Percentiles rank a stretch among this genome's conserved stretches.
These are phyloP conservation scores for Choreutis nemorana DNA, from an alignment of 2,888 invertebrate genomes.

Conservation along the genomic window DNA sequence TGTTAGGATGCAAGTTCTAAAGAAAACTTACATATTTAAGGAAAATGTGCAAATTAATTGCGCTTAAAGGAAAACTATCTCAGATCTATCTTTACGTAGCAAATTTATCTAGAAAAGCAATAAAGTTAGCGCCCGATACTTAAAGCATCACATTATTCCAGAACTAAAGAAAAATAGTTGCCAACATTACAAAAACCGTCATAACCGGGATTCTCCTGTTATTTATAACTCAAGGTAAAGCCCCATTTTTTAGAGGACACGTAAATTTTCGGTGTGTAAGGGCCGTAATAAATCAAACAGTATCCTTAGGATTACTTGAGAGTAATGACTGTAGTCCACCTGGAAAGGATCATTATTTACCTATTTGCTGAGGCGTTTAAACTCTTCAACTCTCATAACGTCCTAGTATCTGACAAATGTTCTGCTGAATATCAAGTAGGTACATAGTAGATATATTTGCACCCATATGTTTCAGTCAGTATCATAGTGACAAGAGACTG, in stretches of 20 bases:
- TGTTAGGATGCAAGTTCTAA: too few relatives aligned
- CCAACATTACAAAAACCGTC: conserved; percentile 23
- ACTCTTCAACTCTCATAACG: too few relatives aligned
- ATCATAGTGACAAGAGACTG: too few relatives aligned
- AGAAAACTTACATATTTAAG: too few relatives aligned
- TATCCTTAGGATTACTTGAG: conserved; percentile 62
- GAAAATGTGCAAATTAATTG: too few relatives aligned
- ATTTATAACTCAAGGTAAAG: conserved; percentile 54
- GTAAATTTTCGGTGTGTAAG: conserved; percentile 58
- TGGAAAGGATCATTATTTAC: conserved; percentile 57
- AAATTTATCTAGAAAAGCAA: too few relatives aligned
- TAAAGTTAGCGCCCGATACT: conserved; percentile 9
- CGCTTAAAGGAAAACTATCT: too few relatives aligned
- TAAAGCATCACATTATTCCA: conserved; percentile 11
- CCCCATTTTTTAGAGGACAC: conserved; percentile 60
- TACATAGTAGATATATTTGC: too few relatives aligned
- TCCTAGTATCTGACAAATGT: too few relatives aligned
- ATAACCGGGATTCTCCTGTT: conserved; percentile 39
- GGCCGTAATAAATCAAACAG: conserved; percentile 54
- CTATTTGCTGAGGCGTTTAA: conserved; percentile 49
- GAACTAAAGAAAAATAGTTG: conserved; percentile 14
- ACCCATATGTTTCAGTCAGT: too few relatives aligned
- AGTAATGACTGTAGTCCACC: conserved; percentile 63
- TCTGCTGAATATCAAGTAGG: too few relatives aligned
- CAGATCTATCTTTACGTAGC: too few relatives aligned